Evolutionary conservation across 1,140 invertebrate genomes (phyloP).

Genomic region (Drosophila truncata): DNA sequence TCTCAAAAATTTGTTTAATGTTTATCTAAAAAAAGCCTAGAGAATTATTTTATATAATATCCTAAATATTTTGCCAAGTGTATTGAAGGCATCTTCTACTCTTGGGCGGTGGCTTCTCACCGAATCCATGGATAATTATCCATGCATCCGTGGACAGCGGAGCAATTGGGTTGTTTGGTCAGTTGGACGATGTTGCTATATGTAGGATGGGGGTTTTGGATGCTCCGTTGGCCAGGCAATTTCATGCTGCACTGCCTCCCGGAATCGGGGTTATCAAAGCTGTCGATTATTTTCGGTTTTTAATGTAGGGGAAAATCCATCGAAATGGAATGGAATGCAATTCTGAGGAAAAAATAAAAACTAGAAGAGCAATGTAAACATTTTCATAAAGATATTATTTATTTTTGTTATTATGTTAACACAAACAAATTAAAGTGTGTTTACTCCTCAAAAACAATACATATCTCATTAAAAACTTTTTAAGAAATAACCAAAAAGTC

Average conservation of each 20-base stretch:
- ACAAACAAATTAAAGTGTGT: too few species aligned
- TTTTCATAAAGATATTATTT: neutral
- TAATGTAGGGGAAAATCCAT: constrained; percentile 3
- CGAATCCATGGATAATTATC: constrained; percentile 59
- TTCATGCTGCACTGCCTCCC: constrained; percentile 77
- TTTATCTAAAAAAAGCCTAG: too few species aligned
- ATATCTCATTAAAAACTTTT: neutral
- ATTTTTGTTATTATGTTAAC: neutral
- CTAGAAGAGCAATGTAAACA: neutral
- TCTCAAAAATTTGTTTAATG: too few species aligned
- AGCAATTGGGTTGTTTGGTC: constrained; percentile 81
- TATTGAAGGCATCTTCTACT: constrained; percentile 35
- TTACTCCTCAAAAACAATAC: neutral
- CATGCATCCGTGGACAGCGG: constrained; percentile 76
- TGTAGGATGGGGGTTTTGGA: constrained; percentile 2
- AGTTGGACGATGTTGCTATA: constrained; percentile 40
- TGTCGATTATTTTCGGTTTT: constrained; percentile 39
- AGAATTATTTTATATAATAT: too few species aligned
- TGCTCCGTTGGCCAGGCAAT: constrained; percentile 54
- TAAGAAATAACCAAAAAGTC: neutral
- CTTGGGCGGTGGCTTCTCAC: constrained; percentile 46
- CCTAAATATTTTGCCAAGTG: constrained; percentile 25
- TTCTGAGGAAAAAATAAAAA: neutral
- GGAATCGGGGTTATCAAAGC: constrained; percentile 48
- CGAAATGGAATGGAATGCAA: neutral